A percentile compares a stretch with the other conserved stretches of the same genome.
Evolutionary conservation across 1,140 invertebrate genomes (phyloP).

Genomic region (Orchestia grillus): DNA sequence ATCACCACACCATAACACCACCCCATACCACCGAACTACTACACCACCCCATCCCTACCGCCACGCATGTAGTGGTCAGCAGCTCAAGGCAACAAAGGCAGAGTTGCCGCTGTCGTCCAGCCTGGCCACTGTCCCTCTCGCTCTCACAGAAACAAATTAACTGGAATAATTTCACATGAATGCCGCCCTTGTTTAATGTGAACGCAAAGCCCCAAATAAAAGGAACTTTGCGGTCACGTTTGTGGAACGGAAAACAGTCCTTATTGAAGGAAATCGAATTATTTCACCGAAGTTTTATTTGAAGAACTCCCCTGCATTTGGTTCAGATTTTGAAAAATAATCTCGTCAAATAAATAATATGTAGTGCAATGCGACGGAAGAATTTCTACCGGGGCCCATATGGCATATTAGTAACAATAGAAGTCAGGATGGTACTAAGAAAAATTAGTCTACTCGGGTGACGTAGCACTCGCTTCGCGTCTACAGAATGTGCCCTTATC

Average conservation of each 20-base stretch:
- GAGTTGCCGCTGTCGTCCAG: not conserved
- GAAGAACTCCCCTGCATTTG: not conserved
- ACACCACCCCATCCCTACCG: not conserved
- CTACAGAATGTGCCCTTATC: not conserved
- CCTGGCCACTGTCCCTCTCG: not conserved
- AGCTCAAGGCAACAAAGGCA: not conserved
- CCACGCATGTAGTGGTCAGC: not conserved
- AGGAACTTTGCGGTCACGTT: constrained; percentile 37
- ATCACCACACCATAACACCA: not conserved
- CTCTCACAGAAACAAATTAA: constrained; percentile 41
- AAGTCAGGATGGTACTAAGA: not conserved
- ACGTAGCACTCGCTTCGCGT: not conserved
- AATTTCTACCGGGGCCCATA: not conserved
- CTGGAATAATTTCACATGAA: constrained; percentile 28
- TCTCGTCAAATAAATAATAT: not conserved
- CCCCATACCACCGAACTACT: not conserved
- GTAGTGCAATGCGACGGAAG: not conserved
- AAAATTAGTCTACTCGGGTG: not conserved
- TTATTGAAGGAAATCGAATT: constrained; percentile 41
- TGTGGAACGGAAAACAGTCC: constrained; percentile 8
- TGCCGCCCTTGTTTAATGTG: constrained; percentile 43
- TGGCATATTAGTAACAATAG: not conserved
- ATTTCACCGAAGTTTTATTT: not conserved
- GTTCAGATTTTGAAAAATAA: not conserved
- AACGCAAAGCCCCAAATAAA: constrained; percentile 45